A percentile compares a stretch with the other conserved stretches of the same genome.
Conservation (phyloP, 2,888 invertebrate species). For the Agriopis marginaria region DNA sequence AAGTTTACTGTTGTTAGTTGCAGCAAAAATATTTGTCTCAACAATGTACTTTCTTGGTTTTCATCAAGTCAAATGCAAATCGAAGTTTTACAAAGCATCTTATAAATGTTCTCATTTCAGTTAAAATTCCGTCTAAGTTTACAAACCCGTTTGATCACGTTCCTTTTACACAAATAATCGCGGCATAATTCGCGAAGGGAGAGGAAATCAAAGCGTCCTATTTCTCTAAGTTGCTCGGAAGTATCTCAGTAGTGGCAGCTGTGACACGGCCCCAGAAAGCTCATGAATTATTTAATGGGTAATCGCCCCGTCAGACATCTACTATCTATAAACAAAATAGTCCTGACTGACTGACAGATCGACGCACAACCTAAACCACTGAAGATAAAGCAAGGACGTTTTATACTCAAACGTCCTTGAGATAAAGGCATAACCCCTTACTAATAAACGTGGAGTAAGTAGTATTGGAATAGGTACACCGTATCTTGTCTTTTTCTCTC, state of each 20-base stretch:
- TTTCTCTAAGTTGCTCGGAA: conserved; percentile 51
- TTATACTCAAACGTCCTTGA: too few species aligned
- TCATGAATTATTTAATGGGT: conserved; percentile 79
- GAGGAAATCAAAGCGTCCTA: conserved; percentile 67
- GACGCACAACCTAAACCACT: neutral
- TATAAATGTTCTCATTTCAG: conserved; percentile 23
- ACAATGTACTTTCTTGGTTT: conserved; percentile 1
- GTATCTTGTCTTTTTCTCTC: too few species aligned
- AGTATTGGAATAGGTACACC: too few species aligned
- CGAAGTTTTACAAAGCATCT: conserved; percentile 15
- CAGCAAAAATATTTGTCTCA: neutral
- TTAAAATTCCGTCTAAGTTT: conserved; percentile 38
- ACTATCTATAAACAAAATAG: conserved; percentile 7
- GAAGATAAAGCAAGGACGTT: neutral
- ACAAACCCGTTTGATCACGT: conserved; percentile 36
- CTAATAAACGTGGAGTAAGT: too few species aligned
- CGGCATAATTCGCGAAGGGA: conserved; percentile 56
- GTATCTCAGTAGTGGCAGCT: conserved; percentile 62
- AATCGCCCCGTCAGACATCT: conserved; percentile 68
- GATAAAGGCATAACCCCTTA: too few species aligned
- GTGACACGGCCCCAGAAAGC: conserved; percentile 64
- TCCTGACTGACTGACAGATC: neutral
- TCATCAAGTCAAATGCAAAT: conserved; percentile 29
- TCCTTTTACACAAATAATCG: conserved; percentile 64
- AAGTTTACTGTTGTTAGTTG: neutral